These are phyloP conservation scores for Odontomyia ornata DNA, from an alignment of 2,888 invertebrate species.

Conservation along the genomic window DNA sequence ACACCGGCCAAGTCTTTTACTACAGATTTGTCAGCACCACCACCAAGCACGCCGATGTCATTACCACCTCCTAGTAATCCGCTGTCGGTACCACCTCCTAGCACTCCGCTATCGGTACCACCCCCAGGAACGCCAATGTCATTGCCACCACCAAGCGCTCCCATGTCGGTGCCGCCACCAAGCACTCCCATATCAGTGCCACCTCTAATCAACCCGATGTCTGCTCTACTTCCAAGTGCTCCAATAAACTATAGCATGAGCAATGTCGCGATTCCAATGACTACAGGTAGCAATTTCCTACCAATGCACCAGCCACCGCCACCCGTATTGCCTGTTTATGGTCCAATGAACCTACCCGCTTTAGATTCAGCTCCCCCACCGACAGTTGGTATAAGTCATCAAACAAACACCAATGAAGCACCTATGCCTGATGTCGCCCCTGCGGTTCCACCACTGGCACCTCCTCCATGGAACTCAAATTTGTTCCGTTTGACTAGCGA, in stretches of 20 bases:
- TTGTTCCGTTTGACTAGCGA: conserved; percentile 60
- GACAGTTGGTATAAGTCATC: background rate
- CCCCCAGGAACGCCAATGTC: too few relatives aligned
- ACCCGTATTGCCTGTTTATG: conserved; percentile 13
- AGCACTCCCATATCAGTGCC: conserved; percentile 28
- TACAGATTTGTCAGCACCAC: too few relatives aligned
- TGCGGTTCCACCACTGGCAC: conserved; percentile 59
- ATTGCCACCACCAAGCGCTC: background rate
- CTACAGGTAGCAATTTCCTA: conserved; percentile 47
- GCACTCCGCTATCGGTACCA: too few relatives aligned
- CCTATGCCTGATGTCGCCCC: background rate
- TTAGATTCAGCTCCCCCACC: background rate
- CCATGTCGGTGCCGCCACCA: background rate
- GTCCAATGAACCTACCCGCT: conserved; percentile 20
- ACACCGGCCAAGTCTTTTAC: too few relatives aligned
- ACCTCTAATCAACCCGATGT: background rate
- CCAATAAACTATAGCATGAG: conserved; percentile 52
- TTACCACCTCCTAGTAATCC: too few relatives aligned
- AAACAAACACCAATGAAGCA: background rate
- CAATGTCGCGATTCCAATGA: conserved; percentile 39
- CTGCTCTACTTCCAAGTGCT: background rate
- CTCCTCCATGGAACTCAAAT: conserved; percentile 57
- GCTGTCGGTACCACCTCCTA: too few relatives aligned
- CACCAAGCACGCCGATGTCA: too few relatives aligned
- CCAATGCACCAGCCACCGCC: conserved; percentile 52